Evolutionary conservation across 2,113 vertebrate genomes (phyloP).

Genomic region (Microtus pennsylvanicus): DNA sequence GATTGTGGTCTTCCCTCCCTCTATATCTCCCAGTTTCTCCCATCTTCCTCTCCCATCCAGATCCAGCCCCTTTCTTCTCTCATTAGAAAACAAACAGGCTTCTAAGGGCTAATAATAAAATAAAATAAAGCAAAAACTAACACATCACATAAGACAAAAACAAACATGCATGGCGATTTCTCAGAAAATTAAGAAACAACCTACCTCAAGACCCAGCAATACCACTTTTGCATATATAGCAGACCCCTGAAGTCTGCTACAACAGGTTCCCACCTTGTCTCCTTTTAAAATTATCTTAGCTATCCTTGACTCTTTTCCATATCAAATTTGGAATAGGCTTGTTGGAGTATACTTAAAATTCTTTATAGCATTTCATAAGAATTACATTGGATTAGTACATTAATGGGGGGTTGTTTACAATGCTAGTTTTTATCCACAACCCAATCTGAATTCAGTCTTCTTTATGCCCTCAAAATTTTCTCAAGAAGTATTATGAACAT

Average conservation of each 20-base stretch:
- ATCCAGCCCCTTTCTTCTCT: background rate
- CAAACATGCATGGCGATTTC: background rate
- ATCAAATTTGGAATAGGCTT: background rate
- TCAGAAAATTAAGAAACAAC: no score
- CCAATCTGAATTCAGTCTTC: background rate
- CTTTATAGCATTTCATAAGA: background rate
- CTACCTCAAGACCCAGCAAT: no score
- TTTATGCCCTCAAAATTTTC: background rate
- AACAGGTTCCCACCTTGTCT: background rate
- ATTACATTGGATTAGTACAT: background rate
- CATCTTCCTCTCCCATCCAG: background rate
- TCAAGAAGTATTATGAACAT: background rate
- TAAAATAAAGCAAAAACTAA: background rate
- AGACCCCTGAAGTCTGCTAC: background rate
- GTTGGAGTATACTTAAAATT: background rate
- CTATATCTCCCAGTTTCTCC: background rate
- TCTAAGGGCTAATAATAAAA: background rate
- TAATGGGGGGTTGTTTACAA: background rate
- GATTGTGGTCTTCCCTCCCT: background rate
- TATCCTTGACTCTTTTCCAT: background rate
- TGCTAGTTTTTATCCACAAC: background rate
- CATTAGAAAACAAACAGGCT: background rate
- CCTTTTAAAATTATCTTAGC: background rate
- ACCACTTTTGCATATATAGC: no score
- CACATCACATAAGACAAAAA: background rate